Conservation (phyloP, 2,113 vertebrate species). For the Fulica atra region DNA sequence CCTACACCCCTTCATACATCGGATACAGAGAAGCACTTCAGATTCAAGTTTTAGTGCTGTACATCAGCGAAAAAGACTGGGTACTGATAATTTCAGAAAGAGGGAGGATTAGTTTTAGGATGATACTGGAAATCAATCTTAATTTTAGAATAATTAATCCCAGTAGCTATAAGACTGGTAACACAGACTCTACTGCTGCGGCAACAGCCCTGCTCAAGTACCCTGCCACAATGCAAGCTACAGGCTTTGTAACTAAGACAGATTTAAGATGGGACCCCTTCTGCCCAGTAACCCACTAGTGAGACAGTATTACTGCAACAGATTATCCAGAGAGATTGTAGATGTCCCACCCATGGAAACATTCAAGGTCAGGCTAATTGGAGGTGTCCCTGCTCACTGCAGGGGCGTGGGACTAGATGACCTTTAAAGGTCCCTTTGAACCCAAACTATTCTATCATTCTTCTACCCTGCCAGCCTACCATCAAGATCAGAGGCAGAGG, state of each 20-base stretch:
- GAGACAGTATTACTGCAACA: background rate
- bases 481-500: background rate
- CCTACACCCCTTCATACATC: background rate
- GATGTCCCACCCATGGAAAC: background rate
- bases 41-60: background rate
- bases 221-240: background rate
- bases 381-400: background rate
- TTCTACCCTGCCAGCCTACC: background rate
- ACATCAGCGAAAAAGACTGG: background rate
- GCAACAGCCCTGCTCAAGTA: background rate
- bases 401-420: fast-evolving
- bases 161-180: background rate
- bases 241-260: background rate
- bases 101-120: background rate
- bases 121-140: background rate
- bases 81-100: background rate
- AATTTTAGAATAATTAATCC: background rate
- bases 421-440: background rate
- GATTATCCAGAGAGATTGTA: background rate
- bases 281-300: background rate
- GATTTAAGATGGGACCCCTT: background rate
- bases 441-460: background rate
- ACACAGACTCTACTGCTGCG: background rate
- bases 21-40: background rate
- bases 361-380: background rate